These are phyloP conservation scores for Quiscalus mexicanus DNA, from an alignment of 2,113 vertebrate species.

Conservation along the genomic window DNA sequence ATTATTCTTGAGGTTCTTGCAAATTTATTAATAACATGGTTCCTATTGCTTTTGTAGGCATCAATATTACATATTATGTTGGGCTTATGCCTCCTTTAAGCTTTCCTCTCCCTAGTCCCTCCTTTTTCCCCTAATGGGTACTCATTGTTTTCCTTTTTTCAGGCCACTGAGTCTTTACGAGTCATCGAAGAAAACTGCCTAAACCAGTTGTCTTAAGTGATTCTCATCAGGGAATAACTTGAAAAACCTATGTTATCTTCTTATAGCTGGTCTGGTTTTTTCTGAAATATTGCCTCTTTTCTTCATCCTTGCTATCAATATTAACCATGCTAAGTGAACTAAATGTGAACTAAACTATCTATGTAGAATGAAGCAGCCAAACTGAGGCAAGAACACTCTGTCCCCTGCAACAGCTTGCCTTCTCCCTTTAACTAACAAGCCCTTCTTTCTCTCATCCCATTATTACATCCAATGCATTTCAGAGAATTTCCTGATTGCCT, in stretches of 20 bases:
- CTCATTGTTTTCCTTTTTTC: background rate
- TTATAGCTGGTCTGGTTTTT: background rate
- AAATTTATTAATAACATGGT: background rate
- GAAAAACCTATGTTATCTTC: background rate
- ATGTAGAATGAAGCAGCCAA: background rate
- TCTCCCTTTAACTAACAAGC: background rate
- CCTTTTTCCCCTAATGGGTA: accelerated
- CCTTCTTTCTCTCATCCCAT: background rate
- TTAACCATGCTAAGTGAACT: background rate
- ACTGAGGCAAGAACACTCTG: background rate
- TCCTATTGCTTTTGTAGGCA: background rate
- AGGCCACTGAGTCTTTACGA: background rate
- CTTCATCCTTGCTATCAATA: background rate
- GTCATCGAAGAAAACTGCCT: background rate
- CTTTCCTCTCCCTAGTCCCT: background rate
- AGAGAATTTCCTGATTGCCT: constrained; percentile 19
- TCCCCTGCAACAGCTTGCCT: background rate
- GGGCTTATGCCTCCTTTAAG: background rate
- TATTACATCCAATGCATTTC: background rate
- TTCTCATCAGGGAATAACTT: background rate
- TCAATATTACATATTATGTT: background rate
- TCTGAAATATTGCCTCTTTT: background rate
- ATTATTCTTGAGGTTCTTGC: background rate
- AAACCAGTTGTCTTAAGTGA: background rate
- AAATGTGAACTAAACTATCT: background rate